Evolutionary conservation across 2,797 vertebrate genomes (phyloP).

Genomic region (Avahi laniger): DNA sequence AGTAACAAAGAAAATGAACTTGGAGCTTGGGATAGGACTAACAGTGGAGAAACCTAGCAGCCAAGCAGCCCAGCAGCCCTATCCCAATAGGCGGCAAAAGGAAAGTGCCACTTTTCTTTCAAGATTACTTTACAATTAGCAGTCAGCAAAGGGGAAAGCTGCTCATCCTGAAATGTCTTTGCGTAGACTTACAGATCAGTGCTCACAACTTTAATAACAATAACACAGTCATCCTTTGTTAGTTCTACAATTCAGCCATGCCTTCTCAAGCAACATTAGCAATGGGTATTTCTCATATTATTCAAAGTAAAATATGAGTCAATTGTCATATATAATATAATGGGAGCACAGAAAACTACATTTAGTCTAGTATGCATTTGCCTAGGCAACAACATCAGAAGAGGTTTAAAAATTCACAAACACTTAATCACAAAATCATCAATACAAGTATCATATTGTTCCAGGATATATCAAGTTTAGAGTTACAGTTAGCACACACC

Average conservation of each 20-base stretch:
- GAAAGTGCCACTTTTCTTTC: neutral
- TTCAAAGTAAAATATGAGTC: slow-evolving; percentile 25
- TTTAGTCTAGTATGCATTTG: neutral
- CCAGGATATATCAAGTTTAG: neutral
- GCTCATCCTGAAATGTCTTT: neutral
- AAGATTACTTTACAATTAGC: neutral
- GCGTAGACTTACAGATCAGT: neutral
- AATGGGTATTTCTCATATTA: neutral
- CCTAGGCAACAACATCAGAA: neutral
- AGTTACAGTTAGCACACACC: neutral
- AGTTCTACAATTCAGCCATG: neutral
- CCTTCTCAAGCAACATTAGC: neutral
- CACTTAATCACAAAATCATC: neutral
- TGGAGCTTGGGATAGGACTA: neutral
- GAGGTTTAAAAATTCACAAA: neutral
- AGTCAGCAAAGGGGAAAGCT: neutral
- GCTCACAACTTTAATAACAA: neutral
- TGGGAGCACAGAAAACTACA: neutral
- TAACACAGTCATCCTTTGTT: neutral
- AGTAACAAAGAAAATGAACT: neutral
- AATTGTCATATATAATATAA: neutral
- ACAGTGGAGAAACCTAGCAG: neutral
- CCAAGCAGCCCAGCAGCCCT: neutral
- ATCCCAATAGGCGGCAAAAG: neutral
- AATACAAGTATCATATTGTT: neutral